Evolutionary conservation across 2,888 invertebrate species (phyloP).

Genomic region (Noctua comes): DNA sequence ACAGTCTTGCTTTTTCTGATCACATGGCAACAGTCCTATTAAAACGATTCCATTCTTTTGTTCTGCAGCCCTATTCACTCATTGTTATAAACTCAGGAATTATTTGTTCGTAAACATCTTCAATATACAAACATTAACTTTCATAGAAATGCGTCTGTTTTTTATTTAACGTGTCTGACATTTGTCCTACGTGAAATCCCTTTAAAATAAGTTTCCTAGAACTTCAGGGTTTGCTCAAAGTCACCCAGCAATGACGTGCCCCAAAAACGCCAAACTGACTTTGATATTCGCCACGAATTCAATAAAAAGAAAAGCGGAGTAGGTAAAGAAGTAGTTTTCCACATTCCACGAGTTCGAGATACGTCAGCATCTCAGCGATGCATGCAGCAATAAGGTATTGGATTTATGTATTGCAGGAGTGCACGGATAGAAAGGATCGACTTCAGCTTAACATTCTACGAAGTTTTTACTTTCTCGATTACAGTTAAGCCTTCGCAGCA

Average conservation of each 20-base stretch:
- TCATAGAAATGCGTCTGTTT: slow-evolving; percentile 25
- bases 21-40: slow-evolving; percentile 38
- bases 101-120: slow-evolving; percentile 48
- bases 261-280: slow-evolving; percentile 30
- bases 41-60: slow-evolving; percentile 51
- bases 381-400: slow-evolving; percentile 55
- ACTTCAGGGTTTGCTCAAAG: slow-evolving; percentile 14
- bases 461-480: slow-evolving; percentile 22
- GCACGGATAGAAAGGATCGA: slow-evolving; percentile 20
- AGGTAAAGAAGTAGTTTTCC: slow-evolving; percentile 28
- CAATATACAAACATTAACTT: slow-evolving; percentile 30
- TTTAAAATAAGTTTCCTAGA: slow-evolving; percentile 27
- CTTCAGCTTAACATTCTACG: slow-evolving; percentile 15
- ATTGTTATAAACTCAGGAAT: slow-evolving; percentile 32
- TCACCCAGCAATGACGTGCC: slow-evolving; percentile 21
- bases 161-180: slow-evolving; percentile 11
- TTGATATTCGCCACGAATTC: slow-evolving; percentile 40
- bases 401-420: slow-evolving; percentile 50
- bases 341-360: slow-evolving; percentile 49
- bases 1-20: slow-evolving; percentile 24
- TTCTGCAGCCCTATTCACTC: slow-evolving; percentile 28
- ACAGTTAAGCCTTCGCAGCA: slow-evolving; percentile 4
- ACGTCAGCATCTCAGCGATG: slow-evolving; percentile 60
- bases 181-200: not conserved
- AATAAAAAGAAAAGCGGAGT: slow-evolving; percentile 33